Evolutionary conservation across 2,888 invertebrate genomes (phyloP).

Genomic region (Conus canariensis): DNA sequence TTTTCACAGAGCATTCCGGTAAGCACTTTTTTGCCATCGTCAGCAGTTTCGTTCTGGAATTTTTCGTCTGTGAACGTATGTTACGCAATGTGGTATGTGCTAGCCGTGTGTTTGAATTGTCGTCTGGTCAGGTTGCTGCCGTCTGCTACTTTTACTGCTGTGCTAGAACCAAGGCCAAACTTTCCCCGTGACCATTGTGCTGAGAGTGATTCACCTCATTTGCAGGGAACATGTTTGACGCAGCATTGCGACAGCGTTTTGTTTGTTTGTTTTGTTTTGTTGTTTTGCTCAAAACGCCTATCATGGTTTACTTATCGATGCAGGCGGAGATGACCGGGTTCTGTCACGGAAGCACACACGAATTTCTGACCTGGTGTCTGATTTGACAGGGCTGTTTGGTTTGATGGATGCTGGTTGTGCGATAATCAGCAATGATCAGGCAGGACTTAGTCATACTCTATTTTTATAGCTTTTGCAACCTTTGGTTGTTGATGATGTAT

Average conservation of each 20-base stretch:
- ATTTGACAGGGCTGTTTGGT: background rate
- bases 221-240: background rate
- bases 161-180: no score
- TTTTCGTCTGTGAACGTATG: background rate
- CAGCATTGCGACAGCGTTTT: background rate
- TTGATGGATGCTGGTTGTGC: background rate
- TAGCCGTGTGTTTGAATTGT: background rate
- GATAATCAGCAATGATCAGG: background rate
- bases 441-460: constrained; percentile 20
- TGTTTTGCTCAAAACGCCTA: no score
- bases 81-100: constrained; percentile 1
- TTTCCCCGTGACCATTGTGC: background rate
- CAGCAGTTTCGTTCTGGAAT: background rate
- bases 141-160: constrained; percentile 4
- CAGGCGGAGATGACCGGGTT: no score
- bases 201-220: constrained; percentile 6
- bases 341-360: no score
- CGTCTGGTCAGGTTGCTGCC: constrained; percentile 5
- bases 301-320: no score
- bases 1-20: constrained; percentile 60
- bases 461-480: background rate
- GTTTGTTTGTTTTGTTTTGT: no score
- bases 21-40: constrained; percentile 38
- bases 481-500: background rate
- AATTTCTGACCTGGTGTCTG: background rate